Evolutionary conservation across 2,797 vertebrate species (phyloP).

Genomic region (Ciconia nigra): DNA sequence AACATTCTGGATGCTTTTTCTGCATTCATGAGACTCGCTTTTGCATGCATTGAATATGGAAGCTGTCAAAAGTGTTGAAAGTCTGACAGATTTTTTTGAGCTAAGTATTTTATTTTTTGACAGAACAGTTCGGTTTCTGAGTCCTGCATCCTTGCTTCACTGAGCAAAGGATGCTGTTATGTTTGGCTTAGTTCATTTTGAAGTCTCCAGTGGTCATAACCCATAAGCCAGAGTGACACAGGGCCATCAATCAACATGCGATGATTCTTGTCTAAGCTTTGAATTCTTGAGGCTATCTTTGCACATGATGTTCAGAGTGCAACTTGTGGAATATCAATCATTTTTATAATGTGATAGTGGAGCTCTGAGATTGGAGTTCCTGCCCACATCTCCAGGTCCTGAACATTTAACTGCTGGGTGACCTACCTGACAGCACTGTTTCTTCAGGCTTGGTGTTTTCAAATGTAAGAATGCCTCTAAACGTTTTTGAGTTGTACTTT

Average conservation of each 20-base stretch:
- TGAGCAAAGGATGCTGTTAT: constrained; percentile 67
- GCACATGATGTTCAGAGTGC: constrained; percentile 63
- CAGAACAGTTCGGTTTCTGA: constrained; percentile 68
- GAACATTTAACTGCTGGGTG: background rate
- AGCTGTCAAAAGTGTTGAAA: constrained; percentile 76
- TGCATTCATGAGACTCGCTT: constrained; percentile 64
- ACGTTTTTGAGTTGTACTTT: background rate
- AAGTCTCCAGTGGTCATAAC: constrained; percentile 75
- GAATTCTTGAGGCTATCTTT: background rate
- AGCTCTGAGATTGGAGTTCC: background rate
- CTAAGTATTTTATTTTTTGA: constrained; percentile 81
- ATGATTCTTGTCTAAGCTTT: constrained; percentile 21
- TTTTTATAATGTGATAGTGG: background rate
- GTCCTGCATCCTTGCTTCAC: constrained; percentile 71
- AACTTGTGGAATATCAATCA: constrained; percentile 23
- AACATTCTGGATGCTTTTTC: constrained; percentile 5
- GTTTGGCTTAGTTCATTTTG: constrained; percentile 77
- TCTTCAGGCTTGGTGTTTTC: background rate
- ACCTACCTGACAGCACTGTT: background rate
- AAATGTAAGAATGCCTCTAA: background rate
- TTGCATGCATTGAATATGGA: constrained; percentile 77
- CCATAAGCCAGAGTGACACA: constrained; percentile 77
- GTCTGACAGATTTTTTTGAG: constrained; percentile 80
- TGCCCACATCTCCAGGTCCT: background rate
- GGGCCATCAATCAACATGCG: constrained; percentile 79